phyloP scores from a whole-genome alignment of 2,113 vertebrate species.

The Megaleporinus macrocephalus region DNA sequence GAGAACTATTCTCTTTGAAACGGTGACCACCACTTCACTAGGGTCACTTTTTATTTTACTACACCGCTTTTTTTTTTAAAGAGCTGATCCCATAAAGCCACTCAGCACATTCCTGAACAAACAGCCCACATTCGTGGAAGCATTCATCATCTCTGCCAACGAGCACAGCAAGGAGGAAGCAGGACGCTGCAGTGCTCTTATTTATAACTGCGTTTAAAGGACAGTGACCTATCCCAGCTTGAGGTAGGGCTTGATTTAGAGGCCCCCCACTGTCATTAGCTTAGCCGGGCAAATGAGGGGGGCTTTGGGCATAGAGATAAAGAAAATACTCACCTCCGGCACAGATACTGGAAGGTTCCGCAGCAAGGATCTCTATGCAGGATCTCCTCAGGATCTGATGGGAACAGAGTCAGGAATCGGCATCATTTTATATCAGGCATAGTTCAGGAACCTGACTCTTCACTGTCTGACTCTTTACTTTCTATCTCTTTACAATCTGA shows the following conservation, averaged over 20 bases:
- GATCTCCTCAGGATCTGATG: constrained; percentile 94
- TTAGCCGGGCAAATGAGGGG: neutral
- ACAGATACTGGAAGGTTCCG: constrained; percentile 96
- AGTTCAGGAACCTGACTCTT: too few species aligned
- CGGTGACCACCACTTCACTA: neutral
- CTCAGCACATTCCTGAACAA: neutral
- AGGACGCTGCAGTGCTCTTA: neutral
- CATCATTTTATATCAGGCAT: too few species aligned
- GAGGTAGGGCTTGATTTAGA: neutral
- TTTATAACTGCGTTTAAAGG: neutral
- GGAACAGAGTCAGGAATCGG: constrained; percentile 42
- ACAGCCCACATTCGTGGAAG: neutral
- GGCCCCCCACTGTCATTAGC: neutral
- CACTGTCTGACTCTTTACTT: too few species aligned
- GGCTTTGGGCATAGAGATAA: neutral
- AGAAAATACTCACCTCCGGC: constrained; percentile 86
- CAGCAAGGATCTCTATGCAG: constrained; percentile 96
- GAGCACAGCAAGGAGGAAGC: neutral
- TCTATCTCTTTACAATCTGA: too few species aligned
- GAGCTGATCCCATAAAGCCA: constrained; percentile 10
- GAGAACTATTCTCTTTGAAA: neutral
- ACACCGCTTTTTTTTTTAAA: neutral
- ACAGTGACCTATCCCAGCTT: neutral
- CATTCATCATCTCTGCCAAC: neutral
- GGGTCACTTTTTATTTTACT: neutral